Percentiles rank a stretch among this genome's conserved stretches.
Conservation (phyloP, 37 sponge, comb jelly and placozoan genomes). For the Ianthella basta region DNA sequence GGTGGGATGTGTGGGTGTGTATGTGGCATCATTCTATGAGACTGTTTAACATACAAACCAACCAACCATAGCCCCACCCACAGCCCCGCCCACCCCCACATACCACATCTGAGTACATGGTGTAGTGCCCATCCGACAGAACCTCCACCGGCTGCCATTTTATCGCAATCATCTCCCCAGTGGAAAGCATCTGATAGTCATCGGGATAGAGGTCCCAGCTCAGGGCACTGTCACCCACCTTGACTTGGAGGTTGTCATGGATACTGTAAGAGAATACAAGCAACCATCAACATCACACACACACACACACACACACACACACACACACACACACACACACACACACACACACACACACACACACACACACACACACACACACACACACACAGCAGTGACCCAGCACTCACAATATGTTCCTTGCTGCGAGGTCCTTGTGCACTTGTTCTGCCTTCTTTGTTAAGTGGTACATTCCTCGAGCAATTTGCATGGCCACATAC, state of each 20-base stretch:
- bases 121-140: conserved; percentile 51
- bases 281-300: neutral
- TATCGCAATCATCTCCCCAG: conserved; percentile 68
- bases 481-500: conserved; percentile 69
- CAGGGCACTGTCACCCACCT: conserved; percentile 76
- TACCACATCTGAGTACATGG: conserved; percentile 83
- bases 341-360: conserved; percentile 23
- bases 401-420: conserved; percentile 83
- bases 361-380: neutral
- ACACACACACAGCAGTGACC: neutral
- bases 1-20: too few species aligned
- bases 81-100: conserved; percentile 24
- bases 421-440: conserved; percentile 84
- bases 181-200: conserved; percentile 63
- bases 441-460: conserved; percentile 52
- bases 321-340: neutral
- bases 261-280: conserved; percentile 46
- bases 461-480: conserved; percentile 88
- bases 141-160: conserved; percentile 85
- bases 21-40: too few species aligned
- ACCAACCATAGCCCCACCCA: too few species aligned
- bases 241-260: conserved; percentile 71
- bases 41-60: too few species aligned
- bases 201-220: conserved; percentile 86
- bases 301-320: neutral